These are phyloP conservation scores for Pantherophis alleghaniensis DNA, from an alignment of 2,797 vertebrate genomes.

Conservation along the genomic window DNA sequence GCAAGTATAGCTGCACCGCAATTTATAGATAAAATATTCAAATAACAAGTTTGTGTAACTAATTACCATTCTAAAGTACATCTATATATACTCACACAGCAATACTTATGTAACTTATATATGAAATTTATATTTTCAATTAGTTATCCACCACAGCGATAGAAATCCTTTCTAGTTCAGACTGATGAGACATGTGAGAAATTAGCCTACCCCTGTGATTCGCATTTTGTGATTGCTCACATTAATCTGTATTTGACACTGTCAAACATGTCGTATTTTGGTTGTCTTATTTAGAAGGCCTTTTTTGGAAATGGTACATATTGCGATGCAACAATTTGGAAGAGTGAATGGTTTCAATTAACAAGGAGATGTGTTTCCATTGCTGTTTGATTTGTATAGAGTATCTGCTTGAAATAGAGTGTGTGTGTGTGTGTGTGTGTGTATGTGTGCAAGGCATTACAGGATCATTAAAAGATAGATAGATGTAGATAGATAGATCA, in stretches of 20 bases:
- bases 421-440: too few relatives aligned
- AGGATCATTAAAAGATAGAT: too few relatives aligned
- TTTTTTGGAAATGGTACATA: background rate
- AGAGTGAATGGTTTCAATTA: background rate
- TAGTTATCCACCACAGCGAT: background rate
- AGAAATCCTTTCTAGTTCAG: background rate
- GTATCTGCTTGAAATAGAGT: background rate
- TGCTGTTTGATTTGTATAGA: background rate
- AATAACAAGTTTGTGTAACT: background rate
- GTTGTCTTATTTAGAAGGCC: background rate
- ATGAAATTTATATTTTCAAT: background rate
- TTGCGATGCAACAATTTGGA: background rate
- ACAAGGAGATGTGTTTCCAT: background rate
- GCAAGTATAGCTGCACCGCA: background rate
- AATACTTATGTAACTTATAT: background rate
- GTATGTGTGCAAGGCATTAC: too few relatives aligned
- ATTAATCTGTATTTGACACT: background rate
- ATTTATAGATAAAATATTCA: background rate
- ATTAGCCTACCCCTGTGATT: background rate
- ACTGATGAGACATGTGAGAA: background rate
- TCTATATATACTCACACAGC: background rate
- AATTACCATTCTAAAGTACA: background rate
- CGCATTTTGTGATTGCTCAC: background rate
- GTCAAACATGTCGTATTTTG: background rate
- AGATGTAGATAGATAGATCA: too few relatives aligned